Base-by-base conservation (phyloP, 2,888 invertebrate species). In the Azorinus chamasolen region DNA sequence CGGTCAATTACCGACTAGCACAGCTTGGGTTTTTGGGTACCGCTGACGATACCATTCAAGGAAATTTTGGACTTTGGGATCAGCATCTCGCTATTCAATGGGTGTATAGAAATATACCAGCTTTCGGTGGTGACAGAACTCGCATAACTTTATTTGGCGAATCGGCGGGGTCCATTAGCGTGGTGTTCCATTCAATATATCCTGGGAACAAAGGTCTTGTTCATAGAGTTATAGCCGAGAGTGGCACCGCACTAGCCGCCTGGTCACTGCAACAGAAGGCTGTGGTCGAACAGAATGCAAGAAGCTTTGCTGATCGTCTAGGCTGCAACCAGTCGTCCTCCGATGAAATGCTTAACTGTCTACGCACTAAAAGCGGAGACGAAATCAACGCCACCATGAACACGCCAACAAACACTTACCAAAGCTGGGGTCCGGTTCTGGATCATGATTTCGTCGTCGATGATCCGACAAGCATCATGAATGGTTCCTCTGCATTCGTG, bases 121-220 rank as follows among this genome's bases (percentile, higher is more conserved):
- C 73, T 50, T 89, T 90, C 64, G 90, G 89, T 41, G 97, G 97
- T 6, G 97, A 97, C 93, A 96, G 97, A 24, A 95, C 96, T 87
- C 97, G 97, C 91, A 95, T 98, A 55, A 98, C 98, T 96, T 94
- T 98, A 58, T 98, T 98, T 92, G 98, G 98, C 16, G 98, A 98
- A 93, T 97, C 97, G 64, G 98, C 98, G 39, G 98, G 98, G 5
- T 97, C 97, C 1, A 97, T 97, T 18, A 97, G 97, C 32, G 97
- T 98, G 12, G 96, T 97, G 41, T 91, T 94, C 20, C 94, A 94
- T 85, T 84, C 94, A 50, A 95, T 98, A 85, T 98, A 98, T 0
- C 98, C 98, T 0, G 96, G 96, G 45, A 97, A 97, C 83, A 95
- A 95, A 84, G 96, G 97, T 1, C 94, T 97, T 68, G 93, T 94